These are phyloP conservation scores for Tragelaphus buxtoni DNA, from an alignment of 2,113 vertebrate genomes.

Conservation along the genomic window DNA sequence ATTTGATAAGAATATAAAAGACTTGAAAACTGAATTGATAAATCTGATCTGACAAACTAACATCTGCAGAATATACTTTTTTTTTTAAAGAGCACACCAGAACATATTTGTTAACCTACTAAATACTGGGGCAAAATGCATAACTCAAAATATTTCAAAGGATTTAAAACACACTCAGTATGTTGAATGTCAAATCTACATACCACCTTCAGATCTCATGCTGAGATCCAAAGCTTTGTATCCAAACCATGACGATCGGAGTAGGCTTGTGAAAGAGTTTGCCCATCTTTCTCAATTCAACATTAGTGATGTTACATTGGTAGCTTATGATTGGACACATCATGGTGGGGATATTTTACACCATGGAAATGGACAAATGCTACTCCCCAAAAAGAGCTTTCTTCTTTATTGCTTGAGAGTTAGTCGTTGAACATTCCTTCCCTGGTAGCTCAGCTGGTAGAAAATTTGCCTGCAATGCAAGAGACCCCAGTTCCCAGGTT, in stretches of 20 bases:
- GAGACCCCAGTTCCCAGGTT: neutral
- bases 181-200: neutral
- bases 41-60: neutral
- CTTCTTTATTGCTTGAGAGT: neutral
- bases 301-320: neutral
- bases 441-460: neutral
- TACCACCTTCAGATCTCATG: neutral
- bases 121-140: neutral
- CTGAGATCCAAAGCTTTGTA: neutral
- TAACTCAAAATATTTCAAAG: neutral
- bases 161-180: neutral
- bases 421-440: neutral
- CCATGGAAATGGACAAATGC: neutral
- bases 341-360: neutral
- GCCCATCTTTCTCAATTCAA: neutral
- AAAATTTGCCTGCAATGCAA: neutral
- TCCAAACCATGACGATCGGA: accelerated
- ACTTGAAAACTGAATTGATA: neutral
- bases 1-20: neutral
- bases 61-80: neutral
- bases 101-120: neutral
- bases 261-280: neutral
- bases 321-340: neutral
- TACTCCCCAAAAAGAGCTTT: neutral
- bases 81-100: neutral